phyloP scores from a whole-genome alignment of 2,113 vertebrate genomes.

The Stercorarius parasiticus region DNA sequence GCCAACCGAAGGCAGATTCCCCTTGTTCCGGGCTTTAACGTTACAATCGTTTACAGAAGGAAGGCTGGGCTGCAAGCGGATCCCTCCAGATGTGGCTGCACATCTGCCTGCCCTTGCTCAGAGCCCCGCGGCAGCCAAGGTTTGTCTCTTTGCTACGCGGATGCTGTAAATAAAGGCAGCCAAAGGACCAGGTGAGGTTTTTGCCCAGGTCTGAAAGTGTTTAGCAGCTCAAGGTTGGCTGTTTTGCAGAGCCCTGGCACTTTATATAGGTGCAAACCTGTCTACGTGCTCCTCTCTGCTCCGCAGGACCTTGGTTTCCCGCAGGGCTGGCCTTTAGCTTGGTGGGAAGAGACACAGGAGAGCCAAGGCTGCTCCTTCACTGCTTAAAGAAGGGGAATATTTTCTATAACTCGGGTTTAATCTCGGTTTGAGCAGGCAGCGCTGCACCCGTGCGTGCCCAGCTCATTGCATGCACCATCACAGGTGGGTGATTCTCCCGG shows the following conservation, averaged over 20 bases:
- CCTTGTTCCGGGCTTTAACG: neutral
- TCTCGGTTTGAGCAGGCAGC: no score
- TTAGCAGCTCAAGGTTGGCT: neutral
- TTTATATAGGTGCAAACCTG: neutral
- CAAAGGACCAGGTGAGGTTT: neutral
- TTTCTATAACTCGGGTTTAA: neutral
- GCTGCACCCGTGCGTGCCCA: neutral
- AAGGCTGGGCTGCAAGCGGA: neutral
- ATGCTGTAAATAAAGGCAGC: neutral
- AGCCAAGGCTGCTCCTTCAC: neutral
- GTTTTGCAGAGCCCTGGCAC: neutral
- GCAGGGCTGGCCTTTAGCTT: neutral
- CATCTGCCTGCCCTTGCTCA: neutral
- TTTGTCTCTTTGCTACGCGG: neutral
- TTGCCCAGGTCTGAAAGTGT: neutral
- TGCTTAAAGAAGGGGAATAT: no score
- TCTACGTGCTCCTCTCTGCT: neutral
- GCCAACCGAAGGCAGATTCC: neutral
- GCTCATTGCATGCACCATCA: accelerated
- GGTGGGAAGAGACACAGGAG: accelerated
- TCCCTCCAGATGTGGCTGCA: neutral
- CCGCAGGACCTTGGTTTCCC: neutral
- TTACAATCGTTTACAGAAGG: neutral
- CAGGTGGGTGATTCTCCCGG: neutral
- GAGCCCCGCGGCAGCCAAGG: neutral